Percentiles rank a stretch among this genome's conserved stretches.
These are phyloP conservation scores for Pyxicephalus adspersus DNA, from an alignment of 2,113 vertebrate species.

Conservation along the genomic window DNA sequence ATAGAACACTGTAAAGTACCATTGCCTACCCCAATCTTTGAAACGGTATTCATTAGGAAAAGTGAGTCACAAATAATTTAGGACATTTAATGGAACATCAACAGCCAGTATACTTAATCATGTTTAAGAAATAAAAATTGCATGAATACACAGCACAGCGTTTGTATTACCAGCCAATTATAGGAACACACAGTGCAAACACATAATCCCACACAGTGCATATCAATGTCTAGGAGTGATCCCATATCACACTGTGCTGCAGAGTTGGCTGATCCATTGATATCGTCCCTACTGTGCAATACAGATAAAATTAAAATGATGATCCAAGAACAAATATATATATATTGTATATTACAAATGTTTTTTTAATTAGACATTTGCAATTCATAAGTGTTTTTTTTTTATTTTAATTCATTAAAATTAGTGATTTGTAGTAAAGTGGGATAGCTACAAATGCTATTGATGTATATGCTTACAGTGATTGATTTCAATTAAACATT, in stretches of 20 bases:
- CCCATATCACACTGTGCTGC: conserved; percentile 13
- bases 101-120: background rate
- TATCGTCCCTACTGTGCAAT: conserved; percentile 11
- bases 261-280: background rate
- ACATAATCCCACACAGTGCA: conserved; percentile 3
- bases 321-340: conserved; percentile 6
- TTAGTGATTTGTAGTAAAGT: too few relatives aligned
- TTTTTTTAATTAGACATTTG: too few relatives aligned
- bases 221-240: conserved; percentile 15
- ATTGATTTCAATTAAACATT: too few relatives aligned
- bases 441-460: too few relatives aligned
- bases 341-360: background rate
- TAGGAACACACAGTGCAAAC: background rate
- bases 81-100: too few relatives aligned
- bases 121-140: conserved; percentile 8
- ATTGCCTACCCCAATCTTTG: too few relatives aligned
- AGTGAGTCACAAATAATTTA: too few relatives aligned
- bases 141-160: background rate
- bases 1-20: too few relatives aligned
- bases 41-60: too few relatives aligned
- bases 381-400: too few relatives aligned
- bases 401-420: too few relatives aligned
- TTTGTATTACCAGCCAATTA: conserved; percentile 9
- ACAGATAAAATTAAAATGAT: conserved; percentile 21
- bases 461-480: too few relatives aligned